Base-by-base conservation (phyloP, 2,888 invertebrate genomes). In the Dynastes tityus region DNA sequence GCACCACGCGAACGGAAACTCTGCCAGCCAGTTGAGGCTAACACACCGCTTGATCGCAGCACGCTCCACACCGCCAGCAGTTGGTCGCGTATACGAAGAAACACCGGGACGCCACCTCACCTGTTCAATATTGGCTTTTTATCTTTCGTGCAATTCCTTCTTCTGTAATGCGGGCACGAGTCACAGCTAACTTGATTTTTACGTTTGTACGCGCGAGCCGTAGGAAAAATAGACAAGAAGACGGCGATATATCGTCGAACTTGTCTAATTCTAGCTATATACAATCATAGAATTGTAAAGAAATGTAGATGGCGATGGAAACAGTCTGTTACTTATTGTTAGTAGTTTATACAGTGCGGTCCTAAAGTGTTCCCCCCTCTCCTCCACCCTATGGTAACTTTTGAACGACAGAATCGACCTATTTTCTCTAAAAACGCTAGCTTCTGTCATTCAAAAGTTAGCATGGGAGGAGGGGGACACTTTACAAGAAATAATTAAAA, bases 111-210 rank as follows among this genome's bases (percentile, higher is more conserved):
- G 65, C 40, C 65, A 55, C 55, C 29, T 71, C 77, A 78, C 77
- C 77, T 78, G 73, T 78, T 78, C 77, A 37, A 63, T 78, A 78
- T 73, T 71, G 73, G 77, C 16, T 70, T 78, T 70, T 78, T 78
- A 78, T 78, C 73, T 78, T 53, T 75, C 49, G 63, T 78, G 63
- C 77, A 78, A 78, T 81, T 79, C 78, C 79, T 77, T 49, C 71
- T 49, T 49, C 75, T 49, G 78, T 78, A 78, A 80, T 80, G 80
- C 80, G 80, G 80, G 80, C 80, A 80, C 80, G 80, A 80, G 80
- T 79, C 79, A 80, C 77, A 76, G 77, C 73, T 78, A 78, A 73
- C 77, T 71, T 71, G 71, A 58, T 71, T 71, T 71, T 71, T 71
- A 71, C 55, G 71, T 71, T 71, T 16, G 58, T 71, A 71, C 58